Conservation (phyloP, 1,140 invertebrate genomes). For the Brachystomella parvula region DNA sequence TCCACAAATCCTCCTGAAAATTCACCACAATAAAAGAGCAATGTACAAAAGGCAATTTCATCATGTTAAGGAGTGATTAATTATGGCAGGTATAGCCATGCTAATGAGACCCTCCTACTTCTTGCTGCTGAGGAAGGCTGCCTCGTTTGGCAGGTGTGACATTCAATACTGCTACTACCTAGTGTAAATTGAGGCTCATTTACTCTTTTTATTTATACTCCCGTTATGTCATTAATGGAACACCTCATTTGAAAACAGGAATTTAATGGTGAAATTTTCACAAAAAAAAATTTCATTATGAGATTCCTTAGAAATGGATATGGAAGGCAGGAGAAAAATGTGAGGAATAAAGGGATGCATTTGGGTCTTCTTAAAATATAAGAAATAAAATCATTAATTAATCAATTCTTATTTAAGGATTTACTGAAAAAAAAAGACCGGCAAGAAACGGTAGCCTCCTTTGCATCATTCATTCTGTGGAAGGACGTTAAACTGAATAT, state of each 20-base stretch:
- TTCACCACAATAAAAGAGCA: neutral
- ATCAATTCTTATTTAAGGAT: neutral
- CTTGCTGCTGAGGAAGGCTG: neutral
- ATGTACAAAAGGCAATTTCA: neutral
- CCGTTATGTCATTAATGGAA: neutral
- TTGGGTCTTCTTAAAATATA: neutral
- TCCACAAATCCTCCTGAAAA: slow-evolving; percentile 42
- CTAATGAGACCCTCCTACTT: too few species aligned
- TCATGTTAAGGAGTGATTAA: neutral
- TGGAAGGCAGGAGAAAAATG: neutral
- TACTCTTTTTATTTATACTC: neutral
- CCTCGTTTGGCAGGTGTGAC: neutral
- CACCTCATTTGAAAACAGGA: neutral
- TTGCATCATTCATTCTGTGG: neutral
- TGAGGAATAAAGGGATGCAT: too few species aligned
- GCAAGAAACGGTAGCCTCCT: neutral
- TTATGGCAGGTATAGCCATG: too few species aligned
- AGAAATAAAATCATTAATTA: neutral
- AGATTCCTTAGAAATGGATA: neutral
- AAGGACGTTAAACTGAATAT: neutral
- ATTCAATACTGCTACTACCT: neutral
- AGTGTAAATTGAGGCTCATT: neutral
- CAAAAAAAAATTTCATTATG: neutral
- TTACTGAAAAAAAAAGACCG: neutral
- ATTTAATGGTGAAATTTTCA: neutral